Conservation (phyloP, 2,113 vertebrate species). For the Tachysurus vachellii region DNA sequence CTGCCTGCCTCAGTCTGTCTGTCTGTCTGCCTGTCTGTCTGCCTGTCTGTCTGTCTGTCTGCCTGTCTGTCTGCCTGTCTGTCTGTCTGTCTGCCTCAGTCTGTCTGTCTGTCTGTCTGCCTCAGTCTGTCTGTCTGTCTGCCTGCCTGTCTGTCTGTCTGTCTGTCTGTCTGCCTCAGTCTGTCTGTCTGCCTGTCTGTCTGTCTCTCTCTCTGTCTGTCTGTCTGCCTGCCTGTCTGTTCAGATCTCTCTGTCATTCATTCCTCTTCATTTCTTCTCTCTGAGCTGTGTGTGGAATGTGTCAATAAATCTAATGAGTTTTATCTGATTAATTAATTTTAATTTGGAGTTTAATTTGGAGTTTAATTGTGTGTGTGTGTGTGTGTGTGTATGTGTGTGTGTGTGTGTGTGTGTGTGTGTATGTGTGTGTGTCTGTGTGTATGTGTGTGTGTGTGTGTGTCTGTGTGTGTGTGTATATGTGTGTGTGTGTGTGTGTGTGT, state of each 20-base stretch:
- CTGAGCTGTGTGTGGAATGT: neutral
- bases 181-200: neutral
- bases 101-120: too few relatives aligned
- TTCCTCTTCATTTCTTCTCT: neutral
- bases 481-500: too few relatives aligned
- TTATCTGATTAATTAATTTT: conserved; percentile 6
- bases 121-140: neutral
- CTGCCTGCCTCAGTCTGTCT: neutral
- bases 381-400: too few relatives aligned
- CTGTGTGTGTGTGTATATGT: too few relatives aligned
- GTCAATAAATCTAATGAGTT: neutral
- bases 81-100: too few relatives aligned
- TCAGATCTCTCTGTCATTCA: neutral
- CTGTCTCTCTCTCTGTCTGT: neutral
- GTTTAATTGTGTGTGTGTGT: too few relatives aligned
- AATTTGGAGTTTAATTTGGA: neutral
- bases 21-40: neutral
- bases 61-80: neutral
- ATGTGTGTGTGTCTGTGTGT: too few relatives aligned
- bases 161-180: neutral
- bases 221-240: neutral
- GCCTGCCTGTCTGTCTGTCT: neutral
- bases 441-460: too few relatives aligned
- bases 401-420: too few relatives aligned
- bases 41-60: neutral